Percentiles rank a stretch among this genome's conserved stretches.
phyloP scores from a whole-genome alignment of 2,888 invertebrate genomes.

The Lasius fuliginosus region DNA sequence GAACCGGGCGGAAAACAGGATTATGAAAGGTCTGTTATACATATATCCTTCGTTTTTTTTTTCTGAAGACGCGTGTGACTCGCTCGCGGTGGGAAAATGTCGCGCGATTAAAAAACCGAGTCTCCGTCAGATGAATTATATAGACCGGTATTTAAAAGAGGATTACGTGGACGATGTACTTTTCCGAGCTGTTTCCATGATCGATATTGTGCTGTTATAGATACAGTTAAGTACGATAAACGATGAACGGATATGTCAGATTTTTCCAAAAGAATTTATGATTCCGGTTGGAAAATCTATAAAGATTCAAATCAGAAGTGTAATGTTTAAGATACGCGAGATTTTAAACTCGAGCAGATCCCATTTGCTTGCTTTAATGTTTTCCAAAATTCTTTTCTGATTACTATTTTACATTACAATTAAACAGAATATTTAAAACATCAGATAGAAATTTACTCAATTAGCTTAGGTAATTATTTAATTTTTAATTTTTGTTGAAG shows the following conservation, averaged over 20 bases:
- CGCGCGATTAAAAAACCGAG: conserved; percentile 43
- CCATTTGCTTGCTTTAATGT: neutral
- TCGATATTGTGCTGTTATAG: neutral
- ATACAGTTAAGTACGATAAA: conserved; percentile 36
- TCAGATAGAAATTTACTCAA: neutral
- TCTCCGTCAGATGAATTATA: conserved; percentile 34
- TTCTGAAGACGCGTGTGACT: conserved; percentile 19
- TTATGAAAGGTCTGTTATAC: conserved; percentile 57
- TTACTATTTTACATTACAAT: neutral
- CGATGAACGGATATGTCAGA: neutral
- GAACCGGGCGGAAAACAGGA: conserved; percentile 61
- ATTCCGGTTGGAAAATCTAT: neutral
- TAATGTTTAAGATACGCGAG: neutral
- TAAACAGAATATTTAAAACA: neutral
- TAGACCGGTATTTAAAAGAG: conserved; percentile 36
- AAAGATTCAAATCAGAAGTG: neutral
- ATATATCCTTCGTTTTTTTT: conserved; percentile 64
- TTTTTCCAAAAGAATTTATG: neutral
- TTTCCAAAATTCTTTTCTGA: neutral
- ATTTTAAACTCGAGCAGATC: neutral
- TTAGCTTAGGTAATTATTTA: no score
- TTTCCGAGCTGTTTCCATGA: neutral
- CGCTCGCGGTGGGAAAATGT: conserved; percentile 18
- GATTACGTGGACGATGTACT: neutral
- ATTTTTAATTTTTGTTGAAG: no score